Conservation (phyloP, 2,888 invertebrate genomes). For the Apoda limacodes region DNA sequence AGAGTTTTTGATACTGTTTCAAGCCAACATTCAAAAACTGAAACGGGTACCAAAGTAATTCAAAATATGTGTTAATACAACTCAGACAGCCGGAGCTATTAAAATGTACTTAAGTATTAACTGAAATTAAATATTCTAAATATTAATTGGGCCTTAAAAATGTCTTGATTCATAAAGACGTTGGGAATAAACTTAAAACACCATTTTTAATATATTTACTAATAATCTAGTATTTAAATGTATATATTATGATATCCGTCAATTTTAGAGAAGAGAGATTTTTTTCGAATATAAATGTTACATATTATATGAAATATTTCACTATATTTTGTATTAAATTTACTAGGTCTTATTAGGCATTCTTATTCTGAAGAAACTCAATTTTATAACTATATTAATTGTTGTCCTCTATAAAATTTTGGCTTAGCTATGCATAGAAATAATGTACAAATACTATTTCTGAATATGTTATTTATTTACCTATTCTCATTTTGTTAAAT, state of each 20-base stretch:
- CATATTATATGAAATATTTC: not conserved
- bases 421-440: not conserved
- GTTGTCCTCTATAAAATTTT: slow-evolving; percentile 52
- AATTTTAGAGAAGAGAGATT: too few relatives aligned
- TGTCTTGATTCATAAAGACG: slow-evolving; percentile 35
- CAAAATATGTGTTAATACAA: too few relatives aligned
- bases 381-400: slow-evolving; percentile 22
- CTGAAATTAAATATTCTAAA: slow-evolving; percentile 26
- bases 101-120: too few relatives aligned
- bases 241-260: too few relatives aligned
- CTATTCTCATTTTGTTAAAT: slow-evolving; percentile 60
- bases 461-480: slow-evolving; percentile 66
- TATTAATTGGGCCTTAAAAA: slow-evolving; percentile 40
- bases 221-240: too few relatives aligned
- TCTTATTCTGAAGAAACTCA: slow-evolving; percentile 7
- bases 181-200: slow-evolving; percentile 3
- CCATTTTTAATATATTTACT: not conserved
- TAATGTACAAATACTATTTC: slow-evolving; percentile 66
- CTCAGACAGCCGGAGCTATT: too few relatives aligned
- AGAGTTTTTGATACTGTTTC: too few relatives aligned
- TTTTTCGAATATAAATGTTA: too few relatives aligned
- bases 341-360: not conserved
- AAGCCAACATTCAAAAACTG: too few relatives aligned
- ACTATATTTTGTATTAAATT: not conserved
- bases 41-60: too few relatives aligned